Evolutionary conservation across 2,888 invertebrate genomes (phyloP).

Genomic region (Chymomyza amoena): DNA sequence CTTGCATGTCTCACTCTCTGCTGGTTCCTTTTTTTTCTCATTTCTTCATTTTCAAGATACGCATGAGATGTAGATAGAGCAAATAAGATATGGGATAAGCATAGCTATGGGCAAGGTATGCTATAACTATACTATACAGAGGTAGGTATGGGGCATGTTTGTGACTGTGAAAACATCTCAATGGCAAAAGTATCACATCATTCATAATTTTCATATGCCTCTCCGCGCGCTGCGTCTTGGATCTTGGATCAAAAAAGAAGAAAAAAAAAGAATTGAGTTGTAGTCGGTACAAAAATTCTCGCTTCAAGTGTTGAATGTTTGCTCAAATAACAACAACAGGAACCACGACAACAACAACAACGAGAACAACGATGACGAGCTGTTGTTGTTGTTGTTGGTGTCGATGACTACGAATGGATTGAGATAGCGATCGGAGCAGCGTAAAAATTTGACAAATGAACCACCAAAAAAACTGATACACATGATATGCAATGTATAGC

Average conservation of each 20-base stretch:
- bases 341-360: slow-evolving; percentile 23
- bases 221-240: slow-evolving; percentile 36
- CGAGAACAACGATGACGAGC: not conserved
- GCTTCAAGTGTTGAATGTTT: slow-evolving; percentile 73
- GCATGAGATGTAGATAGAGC: slow-evolving; percentile 69
- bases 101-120: not conserved
- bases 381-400: slow-evolving; percentile 14
- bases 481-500: not conserved
- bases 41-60: slow-evolving; percentile 29
- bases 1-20: slow-evolving; percentile 12
- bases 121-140: not conserved
- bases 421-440: slow-evolving; percentile 48
- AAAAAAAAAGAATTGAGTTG: slow-evolving; percentile 55
- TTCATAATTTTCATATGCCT: slow-evolving; percentile 66
- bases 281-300: slow-evolving; percentile 66
- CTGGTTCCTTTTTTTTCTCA: too few species aligned
- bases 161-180: slow-evolving; percentile 74
- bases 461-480: slow-evolving; percentile 36
- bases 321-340: slow-evolving; percentile 69
- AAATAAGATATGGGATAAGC: slow-evolving; percentile 54
- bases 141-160: not conserved
- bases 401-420: slow-evolving; percentile 38
- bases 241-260: slow-evolving; percentile 10
- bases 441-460: slow-evolving; percentile 73
- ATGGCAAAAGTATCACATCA: slow-evolving; percentile 73